Conservation (phyloP, 2,797 vertebrate species). For the Microchirus variegatus region DNA sequence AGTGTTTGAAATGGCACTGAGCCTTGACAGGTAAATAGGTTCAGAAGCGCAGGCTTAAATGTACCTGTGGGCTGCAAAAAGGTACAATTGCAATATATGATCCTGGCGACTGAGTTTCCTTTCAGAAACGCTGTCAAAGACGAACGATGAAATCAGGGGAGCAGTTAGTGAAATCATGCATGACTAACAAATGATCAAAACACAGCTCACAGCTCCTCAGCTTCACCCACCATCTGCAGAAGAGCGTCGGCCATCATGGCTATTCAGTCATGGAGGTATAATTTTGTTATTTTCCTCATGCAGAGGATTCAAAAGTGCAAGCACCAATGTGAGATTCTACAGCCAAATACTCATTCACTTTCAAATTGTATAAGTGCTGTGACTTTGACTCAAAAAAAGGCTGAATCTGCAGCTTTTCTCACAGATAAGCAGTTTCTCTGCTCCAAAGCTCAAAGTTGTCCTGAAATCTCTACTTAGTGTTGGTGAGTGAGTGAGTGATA, state of each 20-base stretch:
- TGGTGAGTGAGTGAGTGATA: neutral
- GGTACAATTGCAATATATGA: neutral
- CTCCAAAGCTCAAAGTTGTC: slow-evolving; percentile 15
- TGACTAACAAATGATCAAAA: slow-evolving; percentile 29
- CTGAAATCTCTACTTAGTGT: slow-evolving; percentile 1
- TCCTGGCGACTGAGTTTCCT: neutral
- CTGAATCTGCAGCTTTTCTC: slow-evolving; percentile 18
- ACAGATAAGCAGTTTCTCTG: slow-evolving; percentile 31
- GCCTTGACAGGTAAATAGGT: too few relatives aligned
- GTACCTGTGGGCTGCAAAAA: neutral
- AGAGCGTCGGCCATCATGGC: slow-evolving; percentile 4
- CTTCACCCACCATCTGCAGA: slow-evolving; percentile 4
- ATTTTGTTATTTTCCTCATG: slow-evolving; percentile 35
- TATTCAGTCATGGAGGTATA: slow-evolving; percentile 16
- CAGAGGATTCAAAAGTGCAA: slow-evolving; percentile 24
- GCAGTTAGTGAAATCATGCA: slow-evolving; percentile 5
- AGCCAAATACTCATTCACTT: slow-evolving; percentile 23
- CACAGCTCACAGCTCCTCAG: neutral
- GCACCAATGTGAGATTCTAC: slow-evolving; percentile 29
- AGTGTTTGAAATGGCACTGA: too few relatives aligned
- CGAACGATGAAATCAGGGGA: neutral
- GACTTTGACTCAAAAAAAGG: slow-evolving; percentile 23
- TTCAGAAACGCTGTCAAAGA: slow-evolving; percentile 8
- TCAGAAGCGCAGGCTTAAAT: too few relatives aligned
- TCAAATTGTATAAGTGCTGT: slow-evolving; percentile 31